These are phyloP conservation scores for Diceros bicornis DNA, from an alignment of 2,797 vertebrate genomes.

Conservation along the genomic window DNA sequence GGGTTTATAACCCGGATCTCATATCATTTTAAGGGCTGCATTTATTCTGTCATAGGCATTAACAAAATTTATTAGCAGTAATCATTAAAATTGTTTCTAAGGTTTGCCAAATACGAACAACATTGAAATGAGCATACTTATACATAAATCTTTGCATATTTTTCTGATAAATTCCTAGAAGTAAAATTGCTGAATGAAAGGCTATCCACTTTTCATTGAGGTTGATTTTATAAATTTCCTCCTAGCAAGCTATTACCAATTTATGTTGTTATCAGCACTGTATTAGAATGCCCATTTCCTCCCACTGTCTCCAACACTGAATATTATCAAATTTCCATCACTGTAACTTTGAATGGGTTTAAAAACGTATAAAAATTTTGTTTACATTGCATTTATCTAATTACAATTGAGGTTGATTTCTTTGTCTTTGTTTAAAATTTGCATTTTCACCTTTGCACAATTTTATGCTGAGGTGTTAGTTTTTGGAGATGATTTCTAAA, in stretches of 20 bases:
- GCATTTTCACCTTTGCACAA: not conserved
- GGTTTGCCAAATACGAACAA: not conserved
- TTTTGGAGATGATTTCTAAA: not conserved
- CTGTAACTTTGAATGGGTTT: not conserved
- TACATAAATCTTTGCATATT: not conserved
- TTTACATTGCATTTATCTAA: not conserved
- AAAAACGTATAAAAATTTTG: not conserved
- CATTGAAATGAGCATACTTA: not conserved
- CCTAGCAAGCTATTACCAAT: not conserved
- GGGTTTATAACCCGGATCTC: not conserved
- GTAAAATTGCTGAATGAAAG: conserved; percentile 19
- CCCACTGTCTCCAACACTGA: not conserved
- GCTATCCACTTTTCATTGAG: conserved; percentile 14
- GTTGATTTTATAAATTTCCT: conserved; percentile 6
- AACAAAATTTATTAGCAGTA: not conserved
- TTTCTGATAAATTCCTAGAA: conserved; percentile 4
- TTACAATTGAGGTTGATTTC: not conserved
- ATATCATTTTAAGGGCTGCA: conserved; percentile 21
- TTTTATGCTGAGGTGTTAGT: not conserved
- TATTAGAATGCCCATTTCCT: not conserved
- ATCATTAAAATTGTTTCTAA: conserved; percentile 16
- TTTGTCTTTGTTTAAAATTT: conserved; percentile 15
- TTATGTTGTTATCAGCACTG: not conserved
- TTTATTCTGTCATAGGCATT: not conserved
- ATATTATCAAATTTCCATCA: not conserved